Evolutionary conservation across 2,797 vertebrate genomes (phyloP).

Genomic region (Diplodus sargus): DNA sequence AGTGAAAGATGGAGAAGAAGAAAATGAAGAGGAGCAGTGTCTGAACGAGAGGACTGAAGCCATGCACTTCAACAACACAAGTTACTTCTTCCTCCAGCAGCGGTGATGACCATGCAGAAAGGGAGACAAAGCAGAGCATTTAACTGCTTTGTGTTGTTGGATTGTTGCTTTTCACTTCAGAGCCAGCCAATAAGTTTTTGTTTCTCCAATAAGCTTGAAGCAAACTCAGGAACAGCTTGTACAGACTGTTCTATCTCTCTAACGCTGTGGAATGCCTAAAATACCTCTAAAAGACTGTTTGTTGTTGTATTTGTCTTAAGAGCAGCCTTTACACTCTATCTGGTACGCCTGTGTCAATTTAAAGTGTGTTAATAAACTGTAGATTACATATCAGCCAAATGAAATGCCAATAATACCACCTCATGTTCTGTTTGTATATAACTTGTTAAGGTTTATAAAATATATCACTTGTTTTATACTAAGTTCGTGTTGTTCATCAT

Average conservation of each 20-base stretch:
- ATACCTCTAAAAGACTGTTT: conserved; percentile 42
- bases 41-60: conserved; percentile 37
- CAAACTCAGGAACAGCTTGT: conserved; percentile 17
- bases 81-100: conserved; percentile 78
- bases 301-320: conserved; percentile 4
- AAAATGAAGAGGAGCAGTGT: conserved; percentile 50
- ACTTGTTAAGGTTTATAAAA: conserved; percentile 24
- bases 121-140: background rate
- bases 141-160: background rate
- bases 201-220: background rate
- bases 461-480: background rate
- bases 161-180: conserved; percentile 7
- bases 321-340: conserved; percentile 27
- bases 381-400: background rate
- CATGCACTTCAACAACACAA: conserved; percentile 80
- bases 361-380: conserved; percentile 18
- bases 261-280: conserved; percentile 26
- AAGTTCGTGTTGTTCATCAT: too few species aligned
- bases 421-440: conserved; percentile 36
- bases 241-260: conserved; percentile 8
- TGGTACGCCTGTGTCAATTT: background rate
- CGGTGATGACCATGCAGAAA: conserved; percentile 10
- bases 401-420: background rate
- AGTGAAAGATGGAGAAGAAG: conserved; percentile 30
- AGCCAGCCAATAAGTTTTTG: background rate